These are phyloP conservation scores for Phasianus colchicus DNA, from an alignment of 2,113 vertebrate genomes.

Conservation along the genomic window DNA sequence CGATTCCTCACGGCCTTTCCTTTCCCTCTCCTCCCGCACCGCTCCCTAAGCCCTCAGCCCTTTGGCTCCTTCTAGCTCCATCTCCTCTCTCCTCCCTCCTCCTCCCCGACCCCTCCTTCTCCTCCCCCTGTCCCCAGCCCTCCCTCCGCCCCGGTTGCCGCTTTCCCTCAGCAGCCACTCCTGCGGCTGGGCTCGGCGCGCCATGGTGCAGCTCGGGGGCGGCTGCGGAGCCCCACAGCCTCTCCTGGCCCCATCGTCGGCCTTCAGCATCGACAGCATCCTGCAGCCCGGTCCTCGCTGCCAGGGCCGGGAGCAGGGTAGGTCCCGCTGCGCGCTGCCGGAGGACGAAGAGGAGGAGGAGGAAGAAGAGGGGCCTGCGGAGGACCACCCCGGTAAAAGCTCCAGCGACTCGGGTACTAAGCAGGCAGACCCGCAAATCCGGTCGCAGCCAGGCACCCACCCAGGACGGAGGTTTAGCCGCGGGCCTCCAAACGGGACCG, in stretches of 20 bases:
- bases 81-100: conserved; percentile 26
- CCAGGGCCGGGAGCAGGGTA: not conserved
- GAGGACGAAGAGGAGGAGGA: conserved; percentile 12
- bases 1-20: not conserved
- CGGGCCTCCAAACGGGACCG: not conserved
- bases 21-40: not conserved
- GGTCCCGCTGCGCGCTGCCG: not conserved
- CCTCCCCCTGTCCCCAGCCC: not conserved
- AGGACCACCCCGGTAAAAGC: not conserved
- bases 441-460: not conserved
- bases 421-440: not conserved
- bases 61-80: conserved; percentile 36
- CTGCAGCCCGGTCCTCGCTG: conserved; percentile 11
- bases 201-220: conserved; percentile 21
- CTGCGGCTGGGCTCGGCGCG: not conserved
- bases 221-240: not conserved
- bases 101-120: not conserved
- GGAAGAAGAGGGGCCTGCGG: not conserved
- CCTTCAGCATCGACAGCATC: conserved; percentile 68
- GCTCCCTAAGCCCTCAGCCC: not conserved
- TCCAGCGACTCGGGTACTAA: conserved; percentile 39
- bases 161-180: not conserved
- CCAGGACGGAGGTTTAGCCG: not conserved
- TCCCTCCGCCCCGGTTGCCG: not conserved
- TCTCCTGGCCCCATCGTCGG: not conserved